Evolutionary conservation across 2,888 invertebrate species (phyloP).

Genomic region (Oxystoma pomonae): DNA sequence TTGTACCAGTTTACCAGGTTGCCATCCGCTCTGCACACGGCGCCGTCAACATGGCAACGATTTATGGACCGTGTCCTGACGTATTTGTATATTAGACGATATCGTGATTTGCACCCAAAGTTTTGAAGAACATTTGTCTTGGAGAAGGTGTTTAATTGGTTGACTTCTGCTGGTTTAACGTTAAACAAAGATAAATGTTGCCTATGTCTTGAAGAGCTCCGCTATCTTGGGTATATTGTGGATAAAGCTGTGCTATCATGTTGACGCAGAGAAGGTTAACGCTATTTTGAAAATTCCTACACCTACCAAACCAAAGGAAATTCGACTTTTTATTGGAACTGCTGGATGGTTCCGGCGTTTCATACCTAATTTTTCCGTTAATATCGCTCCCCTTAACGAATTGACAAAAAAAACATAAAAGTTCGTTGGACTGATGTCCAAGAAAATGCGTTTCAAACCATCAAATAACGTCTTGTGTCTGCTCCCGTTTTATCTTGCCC

Average conservation of each 20-base stretch:
- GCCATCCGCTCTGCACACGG: constrained; percentile 34
- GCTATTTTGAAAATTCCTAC: neutral
- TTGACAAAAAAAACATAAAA: neutral
- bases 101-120: neutral
- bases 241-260: neutral
- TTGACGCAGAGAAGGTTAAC: neutral
- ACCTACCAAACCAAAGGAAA: neutral
- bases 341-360: neutral
- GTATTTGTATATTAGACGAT: constrained; percentile 10
- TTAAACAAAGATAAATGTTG: neutral
- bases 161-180: neutral
- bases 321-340: neutral
- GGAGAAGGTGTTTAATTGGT: neutral
- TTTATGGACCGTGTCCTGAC: constrained; percentile 8
- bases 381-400: neutral
- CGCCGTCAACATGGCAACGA: constrained; percentile 34
- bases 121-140: constrained; percentile 4
- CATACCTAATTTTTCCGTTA: neutral
- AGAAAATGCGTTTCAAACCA: neutral
- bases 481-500: constrained; percentile 25
- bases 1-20: constrained; percentile 33
- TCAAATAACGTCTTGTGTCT: neutral
- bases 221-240: constrained; percentile 1
- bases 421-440: neutral
- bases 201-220: neutral